Percentiles rank a stretch among this genome's conserved stretches.
Conservation (phyloP, 2,888 invertebrate genomes). For the Acheta domesticus region DNA sequence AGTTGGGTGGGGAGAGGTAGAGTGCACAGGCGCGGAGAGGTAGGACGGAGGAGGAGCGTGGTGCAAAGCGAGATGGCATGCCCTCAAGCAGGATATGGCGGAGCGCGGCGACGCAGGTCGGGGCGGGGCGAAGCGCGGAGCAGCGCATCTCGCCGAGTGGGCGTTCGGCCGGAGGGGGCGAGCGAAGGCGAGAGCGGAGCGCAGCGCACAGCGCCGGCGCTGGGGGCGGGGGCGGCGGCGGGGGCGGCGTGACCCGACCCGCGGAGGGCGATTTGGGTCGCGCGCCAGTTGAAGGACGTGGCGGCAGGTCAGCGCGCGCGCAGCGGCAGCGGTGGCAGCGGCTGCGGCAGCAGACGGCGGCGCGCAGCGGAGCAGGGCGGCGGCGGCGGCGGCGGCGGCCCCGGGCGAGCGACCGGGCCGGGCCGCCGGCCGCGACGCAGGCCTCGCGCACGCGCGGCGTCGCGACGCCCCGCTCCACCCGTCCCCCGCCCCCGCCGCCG, state of each 20-base stretch:
- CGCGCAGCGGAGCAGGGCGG: not conserved
- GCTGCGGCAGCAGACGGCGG: not conserved
- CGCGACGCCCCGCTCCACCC: not conserved
- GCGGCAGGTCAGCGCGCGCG: not conserved
- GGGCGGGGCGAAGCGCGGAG: too few species aligned
- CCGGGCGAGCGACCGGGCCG: not conserved
- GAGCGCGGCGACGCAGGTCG: too few species aligned
- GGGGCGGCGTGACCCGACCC: slow-evolving; percentile 8
- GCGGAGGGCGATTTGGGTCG: slow-evolving; percentile 12
- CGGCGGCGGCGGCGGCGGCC: not conserved
- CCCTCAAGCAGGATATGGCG: too few species aligned
- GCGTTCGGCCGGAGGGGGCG: too few species aligned
- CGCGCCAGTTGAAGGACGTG: slow-evolving; percentile 6
- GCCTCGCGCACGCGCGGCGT: not conserved
- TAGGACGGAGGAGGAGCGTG: too few species aligned
- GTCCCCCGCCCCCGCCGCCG: not conserved
- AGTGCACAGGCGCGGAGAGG: too few species aligned
- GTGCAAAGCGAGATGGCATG: too few species aligned
- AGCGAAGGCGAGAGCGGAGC: too few species aligned
- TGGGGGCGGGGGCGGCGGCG: not conserved
- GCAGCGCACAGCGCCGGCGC: not conserved
- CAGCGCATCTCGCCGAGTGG: too few species aligned
- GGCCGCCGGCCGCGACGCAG: not conserved
- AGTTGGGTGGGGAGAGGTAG: too few species aligned
- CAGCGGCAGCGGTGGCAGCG: not conserved